These are phyloP conservation scores for Ictidomys tridecemlineatus DNA, from an alignment of 2,113 vertebrate genomes.

Conservation along the genomic window DNA sequence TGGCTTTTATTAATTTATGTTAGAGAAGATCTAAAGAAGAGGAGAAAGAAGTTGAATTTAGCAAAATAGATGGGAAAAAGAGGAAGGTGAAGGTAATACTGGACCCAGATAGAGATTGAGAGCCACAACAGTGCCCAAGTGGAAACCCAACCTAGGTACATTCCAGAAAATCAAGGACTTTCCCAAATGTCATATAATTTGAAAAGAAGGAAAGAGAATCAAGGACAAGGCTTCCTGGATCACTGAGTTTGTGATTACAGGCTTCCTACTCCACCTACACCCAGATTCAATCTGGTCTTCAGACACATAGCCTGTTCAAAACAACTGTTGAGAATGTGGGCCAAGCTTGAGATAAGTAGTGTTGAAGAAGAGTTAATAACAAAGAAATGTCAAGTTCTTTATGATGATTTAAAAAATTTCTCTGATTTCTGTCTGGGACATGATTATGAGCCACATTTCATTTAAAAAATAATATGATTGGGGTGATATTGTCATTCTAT, in stretches of 20 bases:
- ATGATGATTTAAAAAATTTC: background rate
- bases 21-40: background rate
- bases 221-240: background rate
- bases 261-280: background rate
- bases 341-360: background rate
- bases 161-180: background rate
- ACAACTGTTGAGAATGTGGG: constrained; percentile 5
- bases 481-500: background rate
- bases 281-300: background rate
- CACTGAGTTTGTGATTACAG: background rate
- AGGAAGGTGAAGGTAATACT: background rate
- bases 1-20: background rate
- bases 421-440: background rate
- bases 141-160: background rate
- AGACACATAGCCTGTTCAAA: background rate
- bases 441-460: constrained; percentile 19
- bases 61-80: background rate
- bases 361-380: background rate
- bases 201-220: background rate
- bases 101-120: background rate
- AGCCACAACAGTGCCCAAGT: background rate
- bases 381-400: constrained; percentile 7
- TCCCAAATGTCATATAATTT: background rate
- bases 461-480: background rate
- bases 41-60: background rate